These are phyloP conservation scores for Urosaurus nigricauda DNA, from an alignment of 2,797 vertebrate genomes.

Conservation along the genomic window DNA sequence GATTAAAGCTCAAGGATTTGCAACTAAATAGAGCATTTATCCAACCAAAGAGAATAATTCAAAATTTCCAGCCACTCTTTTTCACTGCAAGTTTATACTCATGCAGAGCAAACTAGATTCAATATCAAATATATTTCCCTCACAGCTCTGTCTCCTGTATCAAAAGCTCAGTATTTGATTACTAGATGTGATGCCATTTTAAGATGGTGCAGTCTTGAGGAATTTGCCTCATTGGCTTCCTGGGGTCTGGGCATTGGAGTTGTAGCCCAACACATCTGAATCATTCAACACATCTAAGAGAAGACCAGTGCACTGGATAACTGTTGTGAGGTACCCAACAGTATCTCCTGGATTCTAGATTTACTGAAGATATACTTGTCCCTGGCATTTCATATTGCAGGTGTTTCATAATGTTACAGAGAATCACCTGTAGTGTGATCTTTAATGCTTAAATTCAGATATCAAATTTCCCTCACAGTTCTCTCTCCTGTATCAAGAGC, in stretches of 20 bases:
- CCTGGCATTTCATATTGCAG: not conserved
- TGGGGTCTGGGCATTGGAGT: not conserved
- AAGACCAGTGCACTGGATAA: not conserved
- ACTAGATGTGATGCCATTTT: not conserved
- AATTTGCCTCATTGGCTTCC: not conserved
- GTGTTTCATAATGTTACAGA: not conserved
- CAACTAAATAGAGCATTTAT: slow-evolving; percentile 4
- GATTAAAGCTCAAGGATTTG: not conserved
- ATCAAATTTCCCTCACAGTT: not conserved
- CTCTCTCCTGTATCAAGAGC: not conserved
- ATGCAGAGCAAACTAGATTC: not conserved
- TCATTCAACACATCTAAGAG: too few species aligned
- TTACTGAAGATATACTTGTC: not conserved
- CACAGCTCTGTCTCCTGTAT: not conserved
- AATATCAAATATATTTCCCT: not conserved
- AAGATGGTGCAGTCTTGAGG: not conserved
- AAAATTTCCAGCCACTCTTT: not conserved
- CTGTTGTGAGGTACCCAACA: not conserved
- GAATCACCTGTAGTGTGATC: not conserved
- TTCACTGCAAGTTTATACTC: not conserved
- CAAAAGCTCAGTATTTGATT: not conserved
- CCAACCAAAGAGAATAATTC: slow-evolving; percentile 4
- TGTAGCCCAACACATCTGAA: not conserved
- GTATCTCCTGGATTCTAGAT: not conserved
- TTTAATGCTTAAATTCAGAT: not conserved